Evolutionary conservation across 1,140 invertebrate species (phyloP), one percentile per base, ranked within the genome.

Genomic region (Drosophila micromelanica): DNA sequence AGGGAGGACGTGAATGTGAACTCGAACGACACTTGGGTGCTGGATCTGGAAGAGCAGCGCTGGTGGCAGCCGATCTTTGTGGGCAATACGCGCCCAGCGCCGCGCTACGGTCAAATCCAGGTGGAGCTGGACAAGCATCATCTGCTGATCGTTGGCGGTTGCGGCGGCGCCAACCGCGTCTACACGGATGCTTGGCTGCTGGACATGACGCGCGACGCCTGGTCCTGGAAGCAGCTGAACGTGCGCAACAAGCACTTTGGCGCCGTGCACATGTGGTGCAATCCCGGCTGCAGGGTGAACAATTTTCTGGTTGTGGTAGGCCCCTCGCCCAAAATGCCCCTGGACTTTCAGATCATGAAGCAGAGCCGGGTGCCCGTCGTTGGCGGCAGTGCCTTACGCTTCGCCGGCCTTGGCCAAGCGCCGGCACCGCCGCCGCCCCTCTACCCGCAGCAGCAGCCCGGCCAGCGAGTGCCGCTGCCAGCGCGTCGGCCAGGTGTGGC

Each of bases 21-120:
- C 93, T 96, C 96, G 17, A 98, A 98, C 94, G 96, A 98, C 91
- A 93, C 98, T 3, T 98, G 97, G 97, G 95, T 97, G 54, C 95
- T 98, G 72, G 95, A 99, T 93, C 93, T 99, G 68, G 93, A 94
- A 8, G 95, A 94, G 32, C 94, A 95, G 73, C 93, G 91, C 57
- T 99, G 98, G 98, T 94, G 94, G 73, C 95, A 97, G 80, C 96
- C 95, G 84, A 91, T 94, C 76, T 94, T 94, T 55, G 93, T 94
- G 43, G 94, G 94, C 49, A 94, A 94, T 56, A 92, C 94, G 12
- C 96, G 95, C 79, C 98, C 98, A 15, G 93, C 94, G 38, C 95
- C 96, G 32, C 93, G 98, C 77, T 98, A 98, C 93, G 97, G 97
- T 11, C 97, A 98, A 85, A 98, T 97, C 15, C 96, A 98, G 92